Percentiles rank a stretch among this genome's conserved stretches.
Conservation (phyloP, 1,140 invertebrate genomes). For the Leptinotarsa defecta region DNA sequence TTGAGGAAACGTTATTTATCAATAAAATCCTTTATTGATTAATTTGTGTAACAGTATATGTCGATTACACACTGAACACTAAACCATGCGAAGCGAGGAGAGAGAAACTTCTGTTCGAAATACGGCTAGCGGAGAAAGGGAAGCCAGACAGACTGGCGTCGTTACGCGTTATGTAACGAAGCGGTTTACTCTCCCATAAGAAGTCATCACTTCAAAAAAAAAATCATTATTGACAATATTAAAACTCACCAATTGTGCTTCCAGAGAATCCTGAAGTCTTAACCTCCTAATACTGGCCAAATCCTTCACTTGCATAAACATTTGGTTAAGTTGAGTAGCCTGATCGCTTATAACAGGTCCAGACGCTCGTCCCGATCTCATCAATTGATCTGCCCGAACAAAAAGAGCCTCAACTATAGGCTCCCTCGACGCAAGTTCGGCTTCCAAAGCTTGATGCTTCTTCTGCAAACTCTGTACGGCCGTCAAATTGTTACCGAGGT, state of each 20-base stretch:
- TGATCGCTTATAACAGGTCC: slow-evolving; percentile 70
- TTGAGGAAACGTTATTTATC: too few relatives aligned
- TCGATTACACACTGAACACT: too few relatives aligned
- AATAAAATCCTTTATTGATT: too few relatives aligned
- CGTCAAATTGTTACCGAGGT: slow-evolving; percentile 75
- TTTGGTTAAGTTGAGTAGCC: slow-evolving; percentile 67
- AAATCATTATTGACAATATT: too few relatives aligned
- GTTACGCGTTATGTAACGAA: too few relatives aligned
- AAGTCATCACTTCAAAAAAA: too few relatives aligned
- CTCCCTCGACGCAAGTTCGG: slow-evolving; percentile 81
- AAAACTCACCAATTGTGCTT: slow-evolving; percentile 77
- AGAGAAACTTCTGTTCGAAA: too few relatives aligned
- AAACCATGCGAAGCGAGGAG: too few relatives aligned
- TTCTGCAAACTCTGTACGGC: slow-evolving; percentile 96
- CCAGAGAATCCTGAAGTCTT: slow-evolving; percentile 78
- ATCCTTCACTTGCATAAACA: slow-evolving; percentile 70
- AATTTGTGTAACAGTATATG: too few relatives aligned
- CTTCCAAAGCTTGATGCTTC: slow-evolving; percentile 88
- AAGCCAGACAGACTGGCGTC: too few relatives aligned
- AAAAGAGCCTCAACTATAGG: slow-evolving; percentile 75
- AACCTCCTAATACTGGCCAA: slow-evolving; percentile 71
- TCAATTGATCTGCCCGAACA: slow-evolving; percentile 75
- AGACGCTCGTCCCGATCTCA: slow-evolving; percentile 83
- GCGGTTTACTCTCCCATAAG: too few relatives aligned
- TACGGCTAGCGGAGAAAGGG: too few relatives aligned